phyloP scores from a whole-genome alignment of 2,888 invertebrate genomes.

The Steinernema hermaphroditum region DNA sequence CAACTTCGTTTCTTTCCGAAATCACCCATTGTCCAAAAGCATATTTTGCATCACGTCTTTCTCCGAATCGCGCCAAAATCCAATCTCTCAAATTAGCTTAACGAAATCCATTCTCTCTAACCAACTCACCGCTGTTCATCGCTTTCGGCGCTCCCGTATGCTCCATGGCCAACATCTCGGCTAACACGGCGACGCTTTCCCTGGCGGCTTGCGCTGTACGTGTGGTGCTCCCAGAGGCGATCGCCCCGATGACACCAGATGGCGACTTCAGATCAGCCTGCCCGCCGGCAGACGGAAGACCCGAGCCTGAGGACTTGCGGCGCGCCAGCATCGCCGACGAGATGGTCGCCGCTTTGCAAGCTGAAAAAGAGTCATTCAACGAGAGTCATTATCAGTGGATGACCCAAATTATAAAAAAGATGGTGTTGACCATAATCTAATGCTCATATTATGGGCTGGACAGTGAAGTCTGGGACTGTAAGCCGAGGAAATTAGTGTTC shows the following conservation, averaged over 20 bases:
- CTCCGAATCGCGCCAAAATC: too few relatives aligned
- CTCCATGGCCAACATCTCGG: slow-evolving; percentile 47
- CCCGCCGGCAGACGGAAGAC: not conserved
- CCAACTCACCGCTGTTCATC: slow-evolving; percentile 35
- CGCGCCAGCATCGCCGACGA: slow-evolving; percentile 65
- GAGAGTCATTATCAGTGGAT: not conserved
- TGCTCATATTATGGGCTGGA: too few relatives aligned
- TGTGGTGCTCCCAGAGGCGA: slow-evolving; percentile 11
- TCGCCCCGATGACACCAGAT: not conserved
- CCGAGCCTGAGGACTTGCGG: slow-evolving; percentile 50
- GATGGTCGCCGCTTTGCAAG: slow-evolving; percentile 61
- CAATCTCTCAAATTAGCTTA: not conserved
- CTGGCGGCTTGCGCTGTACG: slow-evolving; percentile 39
- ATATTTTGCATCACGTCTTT: too few relatives aligned
- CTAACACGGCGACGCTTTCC: slow-evolving; percentile 48
- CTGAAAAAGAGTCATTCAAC: slow-evolving; percentile 40
- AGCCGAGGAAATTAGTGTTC: too few relatives aligned
- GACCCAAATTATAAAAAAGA: too few relatives aligned
- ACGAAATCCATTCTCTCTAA: not conserved
- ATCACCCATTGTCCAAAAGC: too few relatives aligned
- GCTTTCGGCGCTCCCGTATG: slow-evolving; percentile 31
- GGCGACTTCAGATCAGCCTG: slow-evolving; percentile 26
- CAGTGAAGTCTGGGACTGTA: too few relatives aligned
- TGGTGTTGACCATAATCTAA: too few relatives aligned
- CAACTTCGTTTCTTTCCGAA: too few relatives aligned